phyloP scores from a whole-genome alignment of 2,888 invertebrate genomes.

The Melikaiella ostensackeni region DNA sequence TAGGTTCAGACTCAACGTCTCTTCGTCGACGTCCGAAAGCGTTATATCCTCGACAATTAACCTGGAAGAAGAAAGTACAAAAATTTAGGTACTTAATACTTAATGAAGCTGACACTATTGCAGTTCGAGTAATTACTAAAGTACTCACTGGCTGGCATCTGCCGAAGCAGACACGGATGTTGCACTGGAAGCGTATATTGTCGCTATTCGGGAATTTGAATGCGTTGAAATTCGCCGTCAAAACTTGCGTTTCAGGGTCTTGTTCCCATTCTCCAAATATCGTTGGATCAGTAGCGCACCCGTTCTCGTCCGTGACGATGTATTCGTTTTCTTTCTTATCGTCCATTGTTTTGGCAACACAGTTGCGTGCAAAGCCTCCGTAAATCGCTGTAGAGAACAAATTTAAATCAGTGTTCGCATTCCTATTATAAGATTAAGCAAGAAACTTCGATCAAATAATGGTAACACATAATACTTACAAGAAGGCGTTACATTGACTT shows the following conservation, averaged over 20 bases:
- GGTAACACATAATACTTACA: constrained; percentile 72
- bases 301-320: constrained; percentile 94
- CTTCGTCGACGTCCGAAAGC: constrained; percentile 91
- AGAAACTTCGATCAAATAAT: background rate
- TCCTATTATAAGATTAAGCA: background rate
- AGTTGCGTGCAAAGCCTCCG: constrained; percentile 95
- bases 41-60: constrained; percentile 94
- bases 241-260: constrained; percentile 89
- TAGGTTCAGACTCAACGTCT: constrained; percentile 80
- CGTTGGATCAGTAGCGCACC: constrained; percentile 94
- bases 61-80: constrained; percentile 78
- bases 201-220: constrained; percentile 97
- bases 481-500: constrained; percentile 89
- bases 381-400: constrained; percentile 84
- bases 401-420: background rate
- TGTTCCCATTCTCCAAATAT: constrained; percentile 97
- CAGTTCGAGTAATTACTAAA: background rate
- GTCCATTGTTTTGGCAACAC: constrained; percentile 95
- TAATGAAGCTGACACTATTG: background rate
- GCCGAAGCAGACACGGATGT: constrained; percentile 96
- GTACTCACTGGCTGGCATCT: constrained; percentile 93
- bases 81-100: constrained; percentile 23
- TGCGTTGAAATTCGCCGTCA: constrained; percentile 93
- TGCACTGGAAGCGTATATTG: constrained; percentile 96
- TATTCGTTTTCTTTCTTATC: constrained; percentile 93